Base-by-base conservation (phyloP, 2,888 invertebrate genomes). In the Drosophila macrospina region DNA sequence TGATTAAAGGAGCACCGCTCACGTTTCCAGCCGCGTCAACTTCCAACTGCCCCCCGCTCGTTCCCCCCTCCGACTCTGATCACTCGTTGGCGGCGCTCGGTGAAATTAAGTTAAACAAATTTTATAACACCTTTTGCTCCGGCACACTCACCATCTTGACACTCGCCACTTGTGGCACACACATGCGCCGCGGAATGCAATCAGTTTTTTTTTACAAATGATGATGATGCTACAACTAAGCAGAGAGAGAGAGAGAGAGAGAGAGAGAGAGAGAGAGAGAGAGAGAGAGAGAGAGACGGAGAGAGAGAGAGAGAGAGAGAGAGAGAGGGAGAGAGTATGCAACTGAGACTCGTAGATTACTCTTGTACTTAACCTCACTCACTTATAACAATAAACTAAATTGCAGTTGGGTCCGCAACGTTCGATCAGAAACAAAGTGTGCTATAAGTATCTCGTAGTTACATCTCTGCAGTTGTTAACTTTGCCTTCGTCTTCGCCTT, bases 41-140 rank as follows among this genome's bases (percentile, higher is more conserved):
- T 59, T 13, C 20, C 42, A 1, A 20, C 4, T 32, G 3, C 8
- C 11, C 10, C 16, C 1, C 11, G 48, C 52, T 39, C 52, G 6
- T 5, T 15, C 4, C 20, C 37, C 10, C 2, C 37, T 7, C 2
- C 20, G 11, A 5, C n/a, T 28, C 32, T 34, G 15, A 32, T 34
- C 8, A 30, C 44, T 50, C 41, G 61, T 13, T 56, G 63, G 65
- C 86, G 89, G 87, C 89, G 87, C 85, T 80, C 76, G 64, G 65
- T 79, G 73, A 90, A 90, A 90, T 90, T 89, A 90, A 86, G 80
- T 84, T 90, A 86, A 89, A 91, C 90, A 90, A 90, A 91, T 90
- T 90, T 91, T 89, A 86, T 89, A 91, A 90, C 90, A 90, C 91
- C 88, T 90, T 67, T 78, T 83, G 79, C 67, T 69, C 72, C 75